Evolutionary conservation across 1,140 invertebrate species (phyloP).

Genomic region (Bombus consobrinus): DNA sequence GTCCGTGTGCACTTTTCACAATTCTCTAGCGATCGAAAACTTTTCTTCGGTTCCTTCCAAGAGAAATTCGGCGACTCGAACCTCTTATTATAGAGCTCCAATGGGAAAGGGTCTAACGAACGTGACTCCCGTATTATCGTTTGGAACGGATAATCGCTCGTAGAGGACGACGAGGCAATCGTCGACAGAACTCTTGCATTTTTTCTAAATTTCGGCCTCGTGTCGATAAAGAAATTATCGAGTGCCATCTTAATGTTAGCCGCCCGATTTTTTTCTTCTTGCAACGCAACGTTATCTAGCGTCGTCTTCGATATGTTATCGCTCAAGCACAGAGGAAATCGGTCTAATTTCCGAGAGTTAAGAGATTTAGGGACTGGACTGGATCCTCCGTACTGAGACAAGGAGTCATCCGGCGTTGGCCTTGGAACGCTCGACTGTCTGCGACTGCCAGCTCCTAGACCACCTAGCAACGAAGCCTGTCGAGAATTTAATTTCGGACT

Average conservation of each 20-base stretch:
- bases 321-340: conserved; percentile 73
- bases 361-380: conserved; percentile 73
- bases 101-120: conserved; percentile 82
- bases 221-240: conserved; percentile 76
- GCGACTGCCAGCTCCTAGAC: conserved; percentile 81
- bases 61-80: conserved; percentile 56
- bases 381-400: conserved; percentile 72
- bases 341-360: conserved; percentile 68
- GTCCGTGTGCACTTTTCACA: conserved; percentile 80
- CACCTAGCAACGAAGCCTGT: conserved; percentile 84
- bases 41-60: conserved; percentile 73
- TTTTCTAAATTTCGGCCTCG: conserved; percentile 69
- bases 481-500: conserved; percentile 90
- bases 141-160: conserved; percentile 79
- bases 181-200: conserved; percentile 81
- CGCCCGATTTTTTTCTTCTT: conserved; percentile 77
- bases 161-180: conserved; percentile 83
- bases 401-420: conserved; percentile 70
- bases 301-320: conserved; percentile 81
- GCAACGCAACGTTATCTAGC: conserved; percentile 79
- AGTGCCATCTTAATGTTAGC: conserved; percentile 77
- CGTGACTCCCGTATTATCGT: conserved; percentile 80
- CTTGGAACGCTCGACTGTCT: conserved; percentile 84
- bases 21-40: conserved; percentile 77
- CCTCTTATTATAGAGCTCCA: conserved; percentile 54